Evolutionary conservation across 2,797 vertebrate species (phyloP).

Genomic region (Centropyge bicolor): DNA sequence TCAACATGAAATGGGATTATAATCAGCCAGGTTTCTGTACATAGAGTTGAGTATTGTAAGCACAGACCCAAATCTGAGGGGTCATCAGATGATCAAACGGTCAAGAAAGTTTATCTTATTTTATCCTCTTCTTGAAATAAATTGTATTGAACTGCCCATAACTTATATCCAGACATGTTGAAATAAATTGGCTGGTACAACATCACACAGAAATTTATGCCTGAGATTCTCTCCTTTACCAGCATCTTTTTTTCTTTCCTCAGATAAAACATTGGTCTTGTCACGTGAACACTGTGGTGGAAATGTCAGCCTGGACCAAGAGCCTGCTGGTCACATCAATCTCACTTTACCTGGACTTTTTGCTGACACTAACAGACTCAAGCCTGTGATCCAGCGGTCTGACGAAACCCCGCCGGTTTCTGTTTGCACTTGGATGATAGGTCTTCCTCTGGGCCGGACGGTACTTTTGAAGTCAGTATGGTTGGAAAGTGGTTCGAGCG

Average conservation of each 20-base stretch:
- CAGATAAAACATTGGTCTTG: slow-evolving; percentile 66
- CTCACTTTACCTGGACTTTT: slow-evolving; percentile 55
- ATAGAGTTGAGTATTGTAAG: too few relatives aligned
- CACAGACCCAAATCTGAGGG: too few relatives aligned
- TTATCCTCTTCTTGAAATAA: not conserved
- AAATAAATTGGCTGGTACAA: too few relatives aligned
- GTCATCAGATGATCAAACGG: not conserved
- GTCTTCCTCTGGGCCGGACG: slow-evolving; percentile 46
- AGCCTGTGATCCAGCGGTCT: not conserved
- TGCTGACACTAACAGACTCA: slow-evolving; percentile 8
- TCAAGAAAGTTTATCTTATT: not conserved
- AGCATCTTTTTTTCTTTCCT: not conserved
- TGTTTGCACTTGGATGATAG: slow-evolving; percentile 73
- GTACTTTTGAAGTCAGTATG: slow-evolving; percentile 52
- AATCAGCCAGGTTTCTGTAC: too few relatives aligned
- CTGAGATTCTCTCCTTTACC: not conserved
- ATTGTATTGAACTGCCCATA: not conserved
- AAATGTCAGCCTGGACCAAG: slow-evolving; percentile 61
- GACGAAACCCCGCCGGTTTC: slow-evolving; percentile 1
- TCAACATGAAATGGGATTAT: too few relatives aligned
- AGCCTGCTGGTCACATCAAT: slow-evolving; percentile 51
- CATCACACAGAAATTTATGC: not conserved
- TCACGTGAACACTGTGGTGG: slow-evolving; percentile 48
- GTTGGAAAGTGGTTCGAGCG: slow-evolving; percentile 47
- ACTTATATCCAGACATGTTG: not conserved